phyloP scores from a whole-genome alignment of 2,113 vertebrate genomes.

The Riparia riparia region DNA sequence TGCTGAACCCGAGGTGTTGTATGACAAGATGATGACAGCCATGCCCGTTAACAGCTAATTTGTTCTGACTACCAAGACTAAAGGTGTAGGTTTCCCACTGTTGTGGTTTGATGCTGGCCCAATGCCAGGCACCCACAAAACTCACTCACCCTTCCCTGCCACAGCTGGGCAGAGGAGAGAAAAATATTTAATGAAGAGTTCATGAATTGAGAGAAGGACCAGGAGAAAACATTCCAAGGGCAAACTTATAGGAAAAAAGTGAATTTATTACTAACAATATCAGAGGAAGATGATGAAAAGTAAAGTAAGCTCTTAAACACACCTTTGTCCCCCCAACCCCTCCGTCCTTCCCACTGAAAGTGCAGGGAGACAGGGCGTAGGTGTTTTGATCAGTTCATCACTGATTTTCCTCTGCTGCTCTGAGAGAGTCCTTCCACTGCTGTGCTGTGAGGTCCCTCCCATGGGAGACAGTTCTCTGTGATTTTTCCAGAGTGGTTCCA shows the following conservation, averaged over 20 bases:
- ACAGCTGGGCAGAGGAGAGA: neutral
- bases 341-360: rapidly evolving
- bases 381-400: neutral
- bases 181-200: neutral
- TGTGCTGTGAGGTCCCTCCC: rapidly evolving
- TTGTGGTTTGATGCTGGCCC: neutral
- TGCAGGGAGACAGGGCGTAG: rapidly evolving
- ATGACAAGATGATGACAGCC: conserved; percentile 11
- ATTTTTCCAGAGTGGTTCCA: rapidly evolving
- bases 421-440: neutral
- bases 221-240: neutral
- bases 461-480: rapidly evolving
- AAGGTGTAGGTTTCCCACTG: neutral
- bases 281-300: neutral
- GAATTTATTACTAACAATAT: neutral
- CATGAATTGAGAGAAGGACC: neutral
- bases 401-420: rapidly evolving
- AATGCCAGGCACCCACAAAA: neutral
- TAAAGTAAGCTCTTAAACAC: neutral
- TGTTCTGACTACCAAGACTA: conserved; percentile 1
- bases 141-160: neutral
- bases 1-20: conserved; percentile 26
- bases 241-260: no score
- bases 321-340: rapidly evolving
- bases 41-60: conserved; percentile 1